Evolutionary conservation across 2,113 vertebrate genomes (phyloP), one percentile per base, ranked within the genome.

Genomic region (Oncorhynchus nerka): DNA sequence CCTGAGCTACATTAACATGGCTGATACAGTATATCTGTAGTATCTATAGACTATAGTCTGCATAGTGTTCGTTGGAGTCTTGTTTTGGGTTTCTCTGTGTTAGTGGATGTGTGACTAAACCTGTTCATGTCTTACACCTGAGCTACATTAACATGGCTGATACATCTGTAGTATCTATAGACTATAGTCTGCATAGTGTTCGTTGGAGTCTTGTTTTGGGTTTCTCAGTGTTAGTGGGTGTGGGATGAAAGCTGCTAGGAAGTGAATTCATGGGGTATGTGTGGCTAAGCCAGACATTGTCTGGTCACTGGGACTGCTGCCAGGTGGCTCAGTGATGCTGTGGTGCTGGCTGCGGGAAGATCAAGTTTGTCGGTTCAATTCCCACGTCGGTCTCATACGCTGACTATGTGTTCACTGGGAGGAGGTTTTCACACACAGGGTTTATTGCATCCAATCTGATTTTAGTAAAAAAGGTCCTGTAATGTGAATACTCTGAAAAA

Each of bases 321-420:
- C 72, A 62, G 51, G 39, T 32, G 59, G 57, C 57, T 45, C 30
- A 73, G 6, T 49, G 19, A n/a, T 12, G 24, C 51, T 19, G 51
- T 55, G 15, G 5, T 55, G 51, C 2, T 4, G 48, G 3, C n/a
- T 5, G 7, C 7, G 45, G 59, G 68, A 70, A 70, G 1, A 70
- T 61, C 71, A 62, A 62, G 30, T 59, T 62, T 64, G n/a, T n/a
- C 2, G 57, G 71, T 62, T 73, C 57, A 73, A 73, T 20, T 64
- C 71, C 57, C 49, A 4, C 24, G 20, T 61, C 1, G 49, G 51
- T 34, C 4, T n/a, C 26, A 55, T 24, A 9, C 5, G 51, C 16
- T 55, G 51, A 55, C 15, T 55, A 57, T 66, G 24, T 3, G 61
- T 26, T 39, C 12, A 39, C 9, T 26, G 26, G 30, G 12, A 24